Conservation (phyloP, 2,113 vertebrate species). For the Pachycephala philippinensis region DNA sequence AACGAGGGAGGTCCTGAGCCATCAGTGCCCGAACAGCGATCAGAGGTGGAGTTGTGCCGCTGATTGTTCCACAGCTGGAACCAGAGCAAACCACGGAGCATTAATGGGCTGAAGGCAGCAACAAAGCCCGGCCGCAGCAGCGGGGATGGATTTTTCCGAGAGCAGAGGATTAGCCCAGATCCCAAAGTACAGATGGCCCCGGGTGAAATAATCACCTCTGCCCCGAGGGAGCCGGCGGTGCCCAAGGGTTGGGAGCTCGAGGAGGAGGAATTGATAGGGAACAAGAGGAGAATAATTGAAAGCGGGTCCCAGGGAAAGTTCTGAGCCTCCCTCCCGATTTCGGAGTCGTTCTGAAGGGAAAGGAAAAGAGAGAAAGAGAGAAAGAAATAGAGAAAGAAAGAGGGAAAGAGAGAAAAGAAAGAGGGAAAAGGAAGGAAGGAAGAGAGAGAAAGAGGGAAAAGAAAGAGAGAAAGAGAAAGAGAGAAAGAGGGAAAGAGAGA, state of each 20-base stretch:
- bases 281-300: not conserved
- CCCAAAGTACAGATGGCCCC: constrained; percentile 46
- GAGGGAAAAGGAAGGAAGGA: too few relatives aligned
- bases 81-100: not conserved
- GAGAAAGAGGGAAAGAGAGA: fast-evolving
- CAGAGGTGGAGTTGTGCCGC: not conserved
- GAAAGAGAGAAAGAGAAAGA: fast-evolving
- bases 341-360: not conserved
- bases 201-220: constrained; percentile 13
- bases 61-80: not conserved
- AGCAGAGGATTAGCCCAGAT: constrained; percentile 36
- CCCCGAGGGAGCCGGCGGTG: not conserved
- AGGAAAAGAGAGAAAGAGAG: too few relatives aligned
- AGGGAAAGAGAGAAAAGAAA: too few relatives aligned
- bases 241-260: not conserved
- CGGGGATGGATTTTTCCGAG: constrained; percentile 17
- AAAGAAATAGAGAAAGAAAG: fast-evolving
- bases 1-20: not conserved
- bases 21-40: too few relatives aligned
- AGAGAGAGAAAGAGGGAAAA: not conserved
- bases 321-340: not conserved
- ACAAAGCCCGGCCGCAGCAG: not conserved
- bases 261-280: not conserved
- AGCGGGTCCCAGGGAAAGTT: constrained; percentile 32
- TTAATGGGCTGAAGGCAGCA: not conserved